These are phyloP conservation scores for Sternotherus odoratus DNA, from an alignment of 2,797 vertebrate genomes.

Conservation along the genomic window DNA sequence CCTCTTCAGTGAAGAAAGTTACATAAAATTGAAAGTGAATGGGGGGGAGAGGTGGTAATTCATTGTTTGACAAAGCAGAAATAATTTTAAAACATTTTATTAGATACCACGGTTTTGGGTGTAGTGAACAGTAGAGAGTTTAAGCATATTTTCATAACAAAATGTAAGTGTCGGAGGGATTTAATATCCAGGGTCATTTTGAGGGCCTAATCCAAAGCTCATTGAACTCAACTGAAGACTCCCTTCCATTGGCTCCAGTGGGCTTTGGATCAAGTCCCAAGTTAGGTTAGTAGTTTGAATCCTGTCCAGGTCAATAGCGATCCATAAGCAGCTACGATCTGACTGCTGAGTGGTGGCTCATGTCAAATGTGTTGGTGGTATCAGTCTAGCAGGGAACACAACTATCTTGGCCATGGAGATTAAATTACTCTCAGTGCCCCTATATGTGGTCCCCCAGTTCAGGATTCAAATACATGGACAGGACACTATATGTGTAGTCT, in stretches of 20 bases:
- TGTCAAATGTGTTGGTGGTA: neutral
- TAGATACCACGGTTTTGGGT: neutral
- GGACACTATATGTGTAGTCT: neutral
- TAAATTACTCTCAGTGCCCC: neutral
- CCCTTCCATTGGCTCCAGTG: neutral
- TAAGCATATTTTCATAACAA: neutral
- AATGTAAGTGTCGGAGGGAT: neutral
- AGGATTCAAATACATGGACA: fast-evolving
- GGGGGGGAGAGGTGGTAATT: neutral
- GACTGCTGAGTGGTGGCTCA: neutral
- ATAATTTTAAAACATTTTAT: conserved; percentile 22
- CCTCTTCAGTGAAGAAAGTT: conserved; percentile 44
- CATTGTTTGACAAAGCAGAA: conserved; percentile 48
- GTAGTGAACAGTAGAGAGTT: neutral
- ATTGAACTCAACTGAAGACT: neutral
- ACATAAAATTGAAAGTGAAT: conserved; percentile 58
- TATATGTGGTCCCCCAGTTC: fast-evolving
- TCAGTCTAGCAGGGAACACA: neutral
- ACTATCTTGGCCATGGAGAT: neutral
- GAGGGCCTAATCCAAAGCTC: neutral
- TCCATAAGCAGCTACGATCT: neutral
- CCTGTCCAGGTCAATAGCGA: neutral
- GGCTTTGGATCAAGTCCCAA: neutral
- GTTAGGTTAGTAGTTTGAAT: neutral
- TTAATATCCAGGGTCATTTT: fast-evolving